Evolutionary conservation across 1,140 invertebrate genomes (phyloP).

Genomic region (Diachasmimorpha longicaudata): DNA sequence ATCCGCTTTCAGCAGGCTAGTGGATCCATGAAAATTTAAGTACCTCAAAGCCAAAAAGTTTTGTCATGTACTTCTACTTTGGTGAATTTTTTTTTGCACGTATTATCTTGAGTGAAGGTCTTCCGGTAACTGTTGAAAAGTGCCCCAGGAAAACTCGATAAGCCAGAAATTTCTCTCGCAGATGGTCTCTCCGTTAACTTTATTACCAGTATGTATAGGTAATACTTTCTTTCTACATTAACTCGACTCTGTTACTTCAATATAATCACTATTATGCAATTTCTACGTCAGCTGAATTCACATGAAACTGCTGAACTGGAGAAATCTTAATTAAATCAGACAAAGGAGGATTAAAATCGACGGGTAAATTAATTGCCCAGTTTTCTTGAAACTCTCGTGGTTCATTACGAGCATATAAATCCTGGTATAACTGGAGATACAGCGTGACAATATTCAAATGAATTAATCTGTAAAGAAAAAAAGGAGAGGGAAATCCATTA

Average conservation of each 20-base stretch:
- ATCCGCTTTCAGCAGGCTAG: constrained; percentile 40
- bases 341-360: background rate
- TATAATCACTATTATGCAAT: background rate
- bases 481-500: background rate
- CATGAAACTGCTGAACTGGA: background rate
- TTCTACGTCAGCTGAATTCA: background rate
- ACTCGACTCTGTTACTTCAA: background rate
- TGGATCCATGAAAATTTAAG: constrained; percentile 48
- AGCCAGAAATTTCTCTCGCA: background rate
- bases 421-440: too few species aligned
- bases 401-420: background rate
- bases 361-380: background rate
- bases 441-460: background rate
- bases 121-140: constrained; percentile 6
- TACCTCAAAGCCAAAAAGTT: constrained; percentile 1
- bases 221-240: background rate
- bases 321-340: background rate
- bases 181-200: background rate
- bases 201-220: background rate
- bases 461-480: background rate
- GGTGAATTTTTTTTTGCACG: background rate
- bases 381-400: background rate
- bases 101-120: background rate
- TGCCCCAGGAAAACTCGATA: background rate
- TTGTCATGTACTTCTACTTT: constrained; percentile 11